Conservation (phyloP, 1,140 invertebrate species). For the Zaprionus inermis region DNA sequence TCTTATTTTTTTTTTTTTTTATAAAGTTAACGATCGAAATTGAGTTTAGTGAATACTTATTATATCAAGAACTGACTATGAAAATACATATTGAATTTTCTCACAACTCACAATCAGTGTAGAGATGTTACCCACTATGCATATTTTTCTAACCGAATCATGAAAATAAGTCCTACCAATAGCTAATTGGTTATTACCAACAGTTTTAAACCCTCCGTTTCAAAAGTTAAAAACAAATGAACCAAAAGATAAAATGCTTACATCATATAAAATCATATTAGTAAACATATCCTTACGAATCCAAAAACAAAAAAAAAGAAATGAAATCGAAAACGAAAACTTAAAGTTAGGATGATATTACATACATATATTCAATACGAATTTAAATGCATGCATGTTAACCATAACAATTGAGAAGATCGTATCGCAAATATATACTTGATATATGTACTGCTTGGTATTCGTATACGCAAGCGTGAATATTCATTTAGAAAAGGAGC, state of each 20-base stretch:
- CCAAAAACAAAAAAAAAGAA: conserved; percentile 12
- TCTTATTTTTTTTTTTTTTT: conserved; percentile 22
- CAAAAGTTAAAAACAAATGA: conserved; percentile 78
- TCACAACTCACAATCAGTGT: conserved; percentile 53
- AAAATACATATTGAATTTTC: conserved; percentile 45
- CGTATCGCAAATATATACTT: not conserved
- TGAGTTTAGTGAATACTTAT: conserved; percentile 9
- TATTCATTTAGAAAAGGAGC: conserved; percentile 43
- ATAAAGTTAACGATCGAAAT: not conserved
- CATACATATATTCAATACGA: conserved; percentile 47
- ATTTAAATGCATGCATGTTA: conserved; percentile 50
- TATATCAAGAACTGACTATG: conserved; percentile 44
- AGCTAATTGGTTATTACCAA: conserved; percentile 46
- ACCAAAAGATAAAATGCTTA: conserved; percentile 68
- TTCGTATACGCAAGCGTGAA: conserved; percentile 20
- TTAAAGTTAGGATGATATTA: conserved; percentile 36
- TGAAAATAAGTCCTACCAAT: conserved; percentile 66
- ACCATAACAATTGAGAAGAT: conserved; percentile 27
- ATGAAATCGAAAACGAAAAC: conserved; percentile 14
- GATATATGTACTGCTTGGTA: conserved; percentile 6
- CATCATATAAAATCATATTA: conserved; percentile 45
- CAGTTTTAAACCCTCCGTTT: conserved; percentile 79
- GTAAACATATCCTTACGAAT: conserved; percentile 45
- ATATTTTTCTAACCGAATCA: conserved; percentile 66
- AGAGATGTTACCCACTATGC: conserved; percentile 56